A percentile compares a stretch with the other conserved stretches of the same genome.
These are phyloP conservation scores for Cydia amplana DNA, from an alignment of 1,140 invertebrate species.

Conservation along the genomic window DNA sequence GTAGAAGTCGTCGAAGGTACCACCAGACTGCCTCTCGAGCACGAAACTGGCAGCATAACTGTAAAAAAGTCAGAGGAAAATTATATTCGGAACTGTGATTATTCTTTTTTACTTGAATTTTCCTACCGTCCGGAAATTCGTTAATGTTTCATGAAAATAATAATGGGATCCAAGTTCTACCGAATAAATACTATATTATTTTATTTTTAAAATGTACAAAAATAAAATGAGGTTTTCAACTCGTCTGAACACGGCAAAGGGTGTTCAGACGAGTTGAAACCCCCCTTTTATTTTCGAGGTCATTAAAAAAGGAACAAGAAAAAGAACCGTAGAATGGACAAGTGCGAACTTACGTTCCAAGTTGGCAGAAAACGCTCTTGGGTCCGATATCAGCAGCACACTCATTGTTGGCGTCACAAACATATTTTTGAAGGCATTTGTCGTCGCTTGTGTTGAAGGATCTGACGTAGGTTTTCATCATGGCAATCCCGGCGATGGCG, in stretches of 20 bases:
- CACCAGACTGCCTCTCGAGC: slow-evolving; percentile 86
- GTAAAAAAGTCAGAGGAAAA: slow-evolving; percentile 37
- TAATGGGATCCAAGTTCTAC: background rate
- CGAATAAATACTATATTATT: background rate
- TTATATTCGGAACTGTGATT: no score
- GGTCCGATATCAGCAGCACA: slow-evolving; percentile 91
- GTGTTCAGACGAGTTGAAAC: background rate
- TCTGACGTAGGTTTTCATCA: slow-evolving; percentile 93
- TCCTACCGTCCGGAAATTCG: no score
- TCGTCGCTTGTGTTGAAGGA: slow-evolving; percentile 90
- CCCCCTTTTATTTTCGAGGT: background rate
- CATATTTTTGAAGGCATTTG: slow-evolving; percentile 88
- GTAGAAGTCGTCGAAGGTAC: slow-evolving; percentile 89
- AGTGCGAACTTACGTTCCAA: slow-evolving; percentile 91
- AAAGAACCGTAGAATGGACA: slow-evolving; percentile 17
- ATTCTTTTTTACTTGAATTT: no score
- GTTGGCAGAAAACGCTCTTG: slow-evolving; percentile 93
- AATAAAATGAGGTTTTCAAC: background rate
- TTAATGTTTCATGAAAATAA: no score
- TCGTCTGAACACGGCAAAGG: slow-evolving; percentile 4
- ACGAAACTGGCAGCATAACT: slow-evolving; percentile 93
- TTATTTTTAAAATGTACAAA: no score
- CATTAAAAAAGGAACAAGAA: slow-evolving; percentile 22
- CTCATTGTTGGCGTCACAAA: slow-evolving; percentile 93
- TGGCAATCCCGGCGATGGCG: slow-evolving; percentile 89